Percentiles rank a stretch among this genome's conserved stretches.
These are phyloP conservation scores for Pteronura brasiliensis DNA, from an alignment of 2,113 vertebrate species.

Conservation along the genomic window DNA sequence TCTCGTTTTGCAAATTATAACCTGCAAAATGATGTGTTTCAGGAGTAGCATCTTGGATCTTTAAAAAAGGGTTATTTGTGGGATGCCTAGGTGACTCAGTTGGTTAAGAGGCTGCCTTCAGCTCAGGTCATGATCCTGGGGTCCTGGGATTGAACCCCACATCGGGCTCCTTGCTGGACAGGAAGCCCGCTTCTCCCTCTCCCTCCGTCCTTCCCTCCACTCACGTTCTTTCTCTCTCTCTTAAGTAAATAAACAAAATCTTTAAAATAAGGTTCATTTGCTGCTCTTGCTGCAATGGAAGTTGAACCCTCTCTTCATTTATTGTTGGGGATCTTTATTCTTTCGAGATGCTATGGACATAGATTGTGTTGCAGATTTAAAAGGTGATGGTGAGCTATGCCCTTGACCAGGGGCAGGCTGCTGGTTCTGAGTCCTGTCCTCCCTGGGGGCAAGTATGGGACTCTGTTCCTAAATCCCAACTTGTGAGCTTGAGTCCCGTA, in stretches of 20 bases:
- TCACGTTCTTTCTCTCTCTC: neutral
- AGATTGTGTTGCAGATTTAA: neutral
- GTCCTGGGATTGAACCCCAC: neutral
- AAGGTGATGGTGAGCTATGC: neutral
- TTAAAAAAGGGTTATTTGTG: neutral
- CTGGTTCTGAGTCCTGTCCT: neutral
- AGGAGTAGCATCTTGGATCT: neutral
- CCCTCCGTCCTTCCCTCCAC: neutral
- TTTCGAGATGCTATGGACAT: neutral
- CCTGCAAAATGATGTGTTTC: slow-evolving; percentile 58
- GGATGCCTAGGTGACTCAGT: neutral
- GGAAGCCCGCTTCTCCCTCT: neutral
- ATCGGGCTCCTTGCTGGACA: neutral
- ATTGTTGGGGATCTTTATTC: neutral
- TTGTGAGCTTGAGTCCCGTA: neutral
- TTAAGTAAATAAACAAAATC: neutral
- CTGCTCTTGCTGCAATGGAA: neutral
- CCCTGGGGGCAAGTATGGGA: neutral
- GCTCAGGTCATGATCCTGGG: neutral
- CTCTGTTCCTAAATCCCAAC: neutral
- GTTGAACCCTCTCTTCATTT: neutral
- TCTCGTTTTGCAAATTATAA: slow-evolving; percentile 67
- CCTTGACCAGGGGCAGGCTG: neutral
- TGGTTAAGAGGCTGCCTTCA: neutral
- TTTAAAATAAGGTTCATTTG: neutral